Evolutionary conservation across 2,888 invertebrate genomes (phyloP), one percentile per base, ranked within the genome.

Genomic region (Resseliella maxima): DNA sequence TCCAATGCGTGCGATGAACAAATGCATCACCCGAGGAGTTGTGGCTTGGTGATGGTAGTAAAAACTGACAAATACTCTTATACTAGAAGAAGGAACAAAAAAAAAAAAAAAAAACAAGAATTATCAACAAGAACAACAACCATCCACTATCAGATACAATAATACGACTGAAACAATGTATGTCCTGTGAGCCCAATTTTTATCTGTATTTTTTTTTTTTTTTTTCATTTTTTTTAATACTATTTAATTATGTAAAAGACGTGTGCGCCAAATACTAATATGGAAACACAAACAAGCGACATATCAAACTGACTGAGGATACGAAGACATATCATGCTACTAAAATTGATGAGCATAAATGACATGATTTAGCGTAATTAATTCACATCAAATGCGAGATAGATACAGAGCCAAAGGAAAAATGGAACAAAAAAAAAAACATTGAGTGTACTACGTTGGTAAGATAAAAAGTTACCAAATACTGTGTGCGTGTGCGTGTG

Each of bases 1-100:
- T n/a, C n/a, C 31, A 72, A 72, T 72, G 72, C 31, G 72, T 72
- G 31, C 31, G 72, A 72, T 72, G 15, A 31, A 72, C 72, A 72
- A 72, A 72, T 72, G 27, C 59, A 59, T 59, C 59, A 31, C 31
- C 59, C 31, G 72, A 72, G 31, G 72, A 72, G 18, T 10, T 15
- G 31, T 18, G 72, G 72, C 72, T 15, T 12, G 46, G 18, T 15
- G 18, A 18, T 50, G 46, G 46, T 50, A 8, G 41, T 41, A 41
- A 59, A 59, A 3, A 3, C 10, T 50, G 59, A 50, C 41, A 41
- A 8, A 12, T 12, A 41, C 5, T 41, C 5, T 41, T 41, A 41
- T 41, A 8, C 12, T 5, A 5, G 12, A 12, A 5, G 12, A 41
- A 41, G 41, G 6, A 12, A 8, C 41, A 41, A 5, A 41, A 5